These are phyloP conservation scores for Brachionus angularis DNA, from an alignment of 1,140 invertebrate genomes.

Conservation along the genomic window DNA sequence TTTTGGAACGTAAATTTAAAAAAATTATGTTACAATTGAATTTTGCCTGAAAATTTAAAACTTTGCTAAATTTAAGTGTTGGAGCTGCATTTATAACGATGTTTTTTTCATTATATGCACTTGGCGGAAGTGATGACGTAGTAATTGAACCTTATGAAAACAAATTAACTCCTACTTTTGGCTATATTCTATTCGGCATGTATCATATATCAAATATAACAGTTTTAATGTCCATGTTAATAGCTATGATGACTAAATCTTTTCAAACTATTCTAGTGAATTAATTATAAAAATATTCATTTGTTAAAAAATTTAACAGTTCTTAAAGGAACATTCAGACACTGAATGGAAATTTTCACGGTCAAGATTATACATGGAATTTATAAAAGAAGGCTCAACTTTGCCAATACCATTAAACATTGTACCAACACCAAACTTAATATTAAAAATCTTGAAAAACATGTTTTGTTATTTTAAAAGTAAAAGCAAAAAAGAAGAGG, in stretches of 20 bases:
- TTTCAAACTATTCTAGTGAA: slow-evolving; percentile 62
- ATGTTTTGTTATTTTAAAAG: not conserved
- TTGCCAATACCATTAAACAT: slow-evolving; percentile 83
- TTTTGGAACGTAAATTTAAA: no score
- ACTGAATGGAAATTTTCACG: slow-evolving; percentile 87
- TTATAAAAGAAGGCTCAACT: slow-evolving; percentile 78
- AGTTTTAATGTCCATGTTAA: slow-evolving; percentile 62
- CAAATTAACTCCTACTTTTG: slow-evolving; percentile 44
- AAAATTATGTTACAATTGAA: no score
- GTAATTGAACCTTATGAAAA: slow-evolving; percentile 59
- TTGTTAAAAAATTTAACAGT: no score
- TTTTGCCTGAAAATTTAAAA: no score
- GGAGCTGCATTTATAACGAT: slow-evolving; percentile 72
- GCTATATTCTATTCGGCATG: slow-evolving; percentile 56
- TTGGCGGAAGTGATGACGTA: slow-evolving; percentile 63
- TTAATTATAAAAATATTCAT: no score
- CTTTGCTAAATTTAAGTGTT: no score
- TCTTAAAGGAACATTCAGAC: slow-evolving; percentile 73
- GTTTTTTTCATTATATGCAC: slow-evolving; percentile 64
- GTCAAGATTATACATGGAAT: slow-evolving; percentile 82
- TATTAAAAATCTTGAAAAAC: slow-evolving; percentile 21
- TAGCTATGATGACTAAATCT: slow-evolving; percentile 62
- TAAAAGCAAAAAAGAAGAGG: not conserved
- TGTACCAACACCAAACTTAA: slow-evolving; percentile 69
- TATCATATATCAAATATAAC: slow-evolving; percentile 60